These are phyloP conservation scores for Echinops telfairi DNA, from an alignment of 2,113 vertebrate genomes.

Conservation along the genomic window DNA sequence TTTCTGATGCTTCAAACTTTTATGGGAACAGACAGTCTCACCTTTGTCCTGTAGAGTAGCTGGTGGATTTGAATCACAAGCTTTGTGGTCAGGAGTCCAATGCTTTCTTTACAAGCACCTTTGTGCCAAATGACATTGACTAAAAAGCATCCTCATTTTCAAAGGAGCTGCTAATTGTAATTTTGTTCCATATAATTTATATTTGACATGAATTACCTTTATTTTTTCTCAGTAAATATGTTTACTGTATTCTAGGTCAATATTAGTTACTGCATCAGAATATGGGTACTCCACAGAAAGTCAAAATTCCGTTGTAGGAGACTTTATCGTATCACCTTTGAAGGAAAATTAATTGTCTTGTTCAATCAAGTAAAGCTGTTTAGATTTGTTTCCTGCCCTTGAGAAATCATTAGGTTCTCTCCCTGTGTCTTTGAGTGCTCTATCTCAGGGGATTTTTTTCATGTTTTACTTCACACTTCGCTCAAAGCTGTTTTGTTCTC, in stretches of 20 bases:
- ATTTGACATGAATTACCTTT: not conserved
- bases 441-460: not conserved
- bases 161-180: slow-evolving; percentile 44
- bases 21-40: too few relatives aligned
- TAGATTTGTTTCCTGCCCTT: not conserved
- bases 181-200: slow-evolving; percentile 1
- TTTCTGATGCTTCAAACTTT: too few relatives aligned
- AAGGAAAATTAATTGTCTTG: not conserved
- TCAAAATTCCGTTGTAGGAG: not conserved
- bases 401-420: not conserved
- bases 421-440: not conserved
- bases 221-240: not conserved
- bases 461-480: not conserved
- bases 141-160: slow-evolving; percentile 15
- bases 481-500: not conserved
- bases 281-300: not conserved
- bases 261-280: not conserved
- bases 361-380: too few relatives aligned
- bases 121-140: not conserved
- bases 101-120: too few relatives aligned
- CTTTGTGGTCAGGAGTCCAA: too few relatives aligned
- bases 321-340: slow-evolving; percentile 20
- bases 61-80: too few relatives aligned
- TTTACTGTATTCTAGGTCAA: not conserved
- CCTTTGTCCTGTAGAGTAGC: too few relatives aligned